These are phyloP conservation scores for Drosophila santomea DNA, from an alignment of 1,140 invertebrate genomes.

Conservation along the genomic window DNA sequence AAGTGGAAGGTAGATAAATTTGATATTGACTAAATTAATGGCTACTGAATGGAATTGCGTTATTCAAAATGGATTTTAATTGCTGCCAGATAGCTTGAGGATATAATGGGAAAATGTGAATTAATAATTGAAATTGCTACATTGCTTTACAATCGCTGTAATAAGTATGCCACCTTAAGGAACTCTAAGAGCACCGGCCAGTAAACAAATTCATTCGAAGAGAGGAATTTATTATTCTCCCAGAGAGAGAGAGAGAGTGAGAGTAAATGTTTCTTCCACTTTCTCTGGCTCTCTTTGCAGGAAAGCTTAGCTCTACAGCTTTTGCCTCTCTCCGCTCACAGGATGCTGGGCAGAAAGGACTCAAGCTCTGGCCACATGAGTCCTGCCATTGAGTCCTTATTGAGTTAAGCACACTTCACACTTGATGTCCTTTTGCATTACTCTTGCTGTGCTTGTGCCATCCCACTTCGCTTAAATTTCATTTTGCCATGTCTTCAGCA, in stretches of 20 bases:
- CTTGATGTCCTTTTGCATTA: slow-evolving; percentile 59
- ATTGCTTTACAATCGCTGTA: neutral
- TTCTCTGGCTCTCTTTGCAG: slow-evolving; percentile 29
- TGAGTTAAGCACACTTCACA: slow-evolving; percentile 65
- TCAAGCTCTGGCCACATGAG: slow-evolving; percentile 25
- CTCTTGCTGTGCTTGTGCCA: slow-evolving; percentile 22
- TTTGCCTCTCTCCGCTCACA: slow-evolving; percentile 14
- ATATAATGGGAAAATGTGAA: slow-evolving; percentile 8
- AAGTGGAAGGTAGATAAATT: slow-evolving; percentile 19
- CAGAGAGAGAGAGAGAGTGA: neutral
- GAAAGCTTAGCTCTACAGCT: slow-evolving; percentile 24
- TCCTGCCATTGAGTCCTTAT: slow-evolving; percentile 61
- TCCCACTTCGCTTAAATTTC: slow-evolving; percentile 56
- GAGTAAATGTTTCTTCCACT: neutral
- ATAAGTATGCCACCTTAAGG: neutral
- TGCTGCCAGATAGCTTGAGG: slow-evolving; percentile 20
- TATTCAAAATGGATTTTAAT: slow-evolving; percentile 17
- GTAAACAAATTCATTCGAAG: slow-evolving; percentile 15
- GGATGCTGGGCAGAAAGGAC: slow-evolving; percentile 43
- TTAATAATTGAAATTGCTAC: slow-evolving; percentile 18
- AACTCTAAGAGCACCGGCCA: slow-evolving; percentile 21
- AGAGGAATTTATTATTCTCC: neutral
- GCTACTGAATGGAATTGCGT: slow-evolving; percentile 33
- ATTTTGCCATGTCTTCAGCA: slow-evolving; percentile 64
- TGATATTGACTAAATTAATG: slow-evolving; percentile 30